These are phyloP conservation scores for Glaucomys volans DNA, from an alignment of 2,113 vertebrate species.

Conservation along the genomic window DNA sequence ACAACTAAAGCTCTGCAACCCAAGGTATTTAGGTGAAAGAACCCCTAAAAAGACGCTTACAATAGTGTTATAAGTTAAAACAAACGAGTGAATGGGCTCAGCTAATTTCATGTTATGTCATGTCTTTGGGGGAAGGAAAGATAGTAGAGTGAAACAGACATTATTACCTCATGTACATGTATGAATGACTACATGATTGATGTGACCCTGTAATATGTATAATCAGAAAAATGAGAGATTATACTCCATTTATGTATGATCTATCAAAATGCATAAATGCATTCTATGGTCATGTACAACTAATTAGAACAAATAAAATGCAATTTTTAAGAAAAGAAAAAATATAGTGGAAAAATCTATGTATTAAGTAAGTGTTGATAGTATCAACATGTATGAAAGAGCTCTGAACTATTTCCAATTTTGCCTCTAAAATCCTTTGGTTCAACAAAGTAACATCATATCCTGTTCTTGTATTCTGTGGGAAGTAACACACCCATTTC, in stretches of 20 bases:
- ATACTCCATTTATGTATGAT: too few relatives aligned
- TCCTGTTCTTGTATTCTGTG: conserved; percentile 42
- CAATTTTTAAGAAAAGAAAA: conserved; percentile 8
- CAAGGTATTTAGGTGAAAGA: conserved; percentile 41
- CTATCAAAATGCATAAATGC: too few relatives aligned
- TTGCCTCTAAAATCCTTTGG: conserved; percentile 51
- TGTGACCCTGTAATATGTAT: too few relatives aligned
- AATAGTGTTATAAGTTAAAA: conserved; percentile 5
- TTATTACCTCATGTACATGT: too few relatives aligned
- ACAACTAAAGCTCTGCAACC: conserved; percentile 28
- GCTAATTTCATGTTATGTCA: conserved; percentile 53
- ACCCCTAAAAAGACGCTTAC: background rate
- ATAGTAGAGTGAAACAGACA: too few relatives aligned
- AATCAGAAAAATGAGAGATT: too few relatives aligned
- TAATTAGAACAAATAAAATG: too few relatives aligned
- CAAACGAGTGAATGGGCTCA: conserved; percentile 42
- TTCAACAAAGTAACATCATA: background rate
- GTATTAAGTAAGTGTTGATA: background rate
- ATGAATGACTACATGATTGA: too few relatives aligned
- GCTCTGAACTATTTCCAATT: conserved; percentile 27
- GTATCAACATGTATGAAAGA: conserved; percentile 3
- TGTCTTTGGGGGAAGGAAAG: background rate
- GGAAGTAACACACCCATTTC: conserved; percentile 38
- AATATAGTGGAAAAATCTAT: conserved; percentile 1
- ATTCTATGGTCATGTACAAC: too few relatives aligned